phyloP scores from a whole-genome alignment of 2,113 vertebrate species.

The Oreochromis niloticus region DNA sequence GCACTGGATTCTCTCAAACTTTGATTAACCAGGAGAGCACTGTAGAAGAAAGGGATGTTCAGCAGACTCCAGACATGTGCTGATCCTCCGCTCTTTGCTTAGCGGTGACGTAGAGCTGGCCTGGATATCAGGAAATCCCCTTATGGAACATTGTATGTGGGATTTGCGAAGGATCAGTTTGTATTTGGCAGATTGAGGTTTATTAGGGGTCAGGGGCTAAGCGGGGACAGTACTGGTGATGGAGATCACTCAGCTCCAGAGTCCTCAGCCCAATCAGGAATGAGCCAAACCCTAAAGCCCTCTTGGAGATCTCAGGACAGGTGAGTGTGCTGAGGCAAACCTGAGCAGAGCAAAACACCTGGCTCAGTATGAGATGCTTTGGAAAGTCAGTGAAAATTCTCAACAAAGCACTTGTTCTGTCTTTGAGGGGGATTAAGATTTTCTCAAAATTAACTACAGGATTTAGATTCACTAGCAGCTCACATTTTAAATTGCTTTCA shows the following conservation, averaged over 20 bases:
- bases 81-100: neutral
- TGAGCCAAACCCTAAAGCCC: slow-evolving; percentile 39
- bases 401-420: neutral
- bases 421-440: neutral
- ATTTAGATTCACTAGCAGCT: neutral
- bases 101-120: neutral
- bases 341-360: neutral
- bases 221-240: neutral
- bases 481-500: neutral
- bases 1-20: neutral
- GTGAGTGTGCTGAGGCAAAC: slow-evolving; percentile 29
- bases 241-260: neutral
- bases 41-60: neutral
- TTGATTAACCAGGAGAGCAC: slow-evolving; percentile 4
- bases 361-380: neutral
- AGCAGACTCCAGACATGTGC: slow-evolving; percentile 5
- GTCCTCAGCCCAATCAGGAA: slow-evolving; percentile 7
- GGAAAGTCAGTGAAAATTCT: neutral
- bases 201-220: neutral
- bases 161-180: slow-evolving; percentile 14
- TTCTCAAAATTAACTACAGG: neutral
- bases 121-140: slow-evolving; percentile 46
- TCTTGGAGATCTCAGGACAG: slow-evolving; percentile 47
- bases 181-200: neutral
- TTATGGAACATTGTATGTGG: slow-evolving; percentile 19